These are phyloP conservation scores for Charaxes varanes DNA, from an alignment of 1,140 invertebrate genomes.

Conservation along the genomic window DNA sequence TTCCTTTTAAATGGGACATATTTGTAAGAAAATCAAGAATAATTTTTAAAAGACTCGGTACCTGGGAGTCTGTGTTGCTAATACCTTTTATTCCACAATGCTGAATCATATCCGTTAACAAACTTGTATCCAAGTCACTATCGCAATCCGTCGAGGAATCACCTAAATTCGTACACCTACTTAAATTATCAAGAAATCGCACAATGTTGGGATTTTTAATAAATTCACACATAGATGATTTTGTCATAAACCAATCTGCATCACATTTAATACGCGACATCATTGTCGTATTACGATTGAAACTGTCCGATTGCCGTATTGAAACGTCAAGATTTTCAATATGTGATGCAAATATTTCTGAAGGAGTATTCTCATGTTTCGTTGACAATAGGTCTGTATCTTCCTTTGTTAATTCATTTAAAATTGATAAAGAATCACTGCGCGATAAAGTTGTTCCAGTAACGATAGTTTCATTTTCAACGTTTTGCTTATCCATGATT, in stretches of 20 bases:
- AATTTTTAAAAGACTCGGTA: constrained; percentile 21
- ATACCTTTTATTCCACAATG: too few species aligned
- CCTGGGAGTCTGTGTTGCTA: constrained; percentile 2
- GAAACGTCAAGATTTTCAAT: constrained; percentile 9
- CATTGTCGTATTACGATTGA: not conserved
- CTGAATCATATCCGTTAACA: constrained; percentile 1
- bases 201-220: not conserved
- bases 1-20: constrained; percentile 6
- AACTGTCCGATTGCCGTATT: not conserved
- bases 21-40: constrained; percentile 15
- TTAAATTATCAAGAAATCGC: not conserved
- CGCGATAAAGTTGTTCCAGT: not conserved
- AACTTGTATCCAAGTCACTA: constrained; percentile 22
- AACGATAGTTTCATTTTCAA: not conserved
- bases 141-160: constrained; percentile 26
- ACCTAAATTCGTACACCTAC: constrained; percentile 5
- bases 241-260: constrained; percentile 22
- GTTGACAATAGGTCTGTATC: not conserved
- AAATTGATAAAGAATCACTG: constrained; percentile 36
- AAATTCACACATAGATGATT: not conserved
- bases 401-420: constrained; percentile 23
- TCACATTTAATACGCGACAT: constrained; percentile 4
- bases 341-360: constrained; percentile 5
- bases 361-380: not conserved
- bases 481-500: constrained; percentile 10